phyloP scores from a whole-genome alignment of 2,888 invertebrate genomes.

The Tinea trinotella region DNA sequence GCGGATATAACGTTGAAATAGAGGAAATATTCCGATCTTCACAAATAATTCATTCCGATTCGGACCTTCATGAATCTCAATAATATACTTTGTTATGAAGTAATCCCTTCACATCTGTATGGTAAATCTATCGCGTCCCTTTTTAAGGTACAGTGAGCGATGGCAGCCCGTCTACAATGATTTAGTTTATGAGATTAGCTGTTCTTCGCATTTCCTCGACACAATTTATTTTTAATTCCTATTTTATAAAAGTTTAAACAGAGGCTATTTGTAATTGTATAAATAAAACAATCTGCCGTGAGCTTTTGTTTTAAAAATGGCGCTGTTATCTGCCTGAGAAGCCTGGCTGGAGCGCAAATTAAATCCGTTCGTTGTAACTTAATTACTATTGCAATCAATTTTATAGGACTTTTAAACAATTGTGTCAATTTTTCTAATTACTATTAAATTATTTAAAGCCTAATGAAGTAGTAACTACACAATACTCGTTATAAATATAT shows the following conservation, averaged over 20 bases:
- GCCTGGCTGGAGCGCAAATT: background rate
- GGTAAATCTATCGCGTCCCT: slow-evolving; percentile 7
- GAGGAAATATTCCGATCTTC: background rate
- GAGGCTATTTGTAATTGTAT: background rate
- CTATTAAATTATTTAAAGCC: background rate
- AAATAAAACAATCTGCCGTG: background rate
- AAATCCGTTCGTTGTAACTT: background rate
- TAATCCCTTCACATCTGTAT: slow-evolving; percentile 14
- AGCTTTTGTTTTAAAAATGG: slow-evolving; percentile 2
- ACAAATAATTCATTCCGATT: slow-evolving; percentile 2
- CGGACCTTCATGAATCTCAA: slow-evolving; percentile 14
- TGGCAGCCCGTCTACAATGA: slow-evolving; percentile 10
- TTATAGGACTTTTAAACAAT: background rate
- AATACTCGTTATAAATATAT: too few species aligned
- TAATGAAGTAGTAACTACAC: too few species aligned
- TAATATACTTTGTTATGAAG: slow-evolving; percentile 13
- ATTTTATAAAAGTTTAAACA: background rate
- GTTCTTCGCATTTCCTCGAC: background rate
- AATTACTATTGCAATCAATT: slow-evolving; percentile 10
- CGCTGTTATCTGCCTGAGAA: background rate
- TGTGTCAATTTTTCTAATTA: slow-evolving; percentile 1
- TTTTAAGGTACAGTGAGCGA: background rate
- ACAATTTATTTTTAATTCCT: background rate
- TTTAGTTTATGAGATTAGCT: slow-evolving; percentile 9
- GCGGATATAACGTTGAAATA: background rate